Conservation (phyloP, 2,113 vertebrate genomes). For the Dryoscopus gambensis region DNA sequence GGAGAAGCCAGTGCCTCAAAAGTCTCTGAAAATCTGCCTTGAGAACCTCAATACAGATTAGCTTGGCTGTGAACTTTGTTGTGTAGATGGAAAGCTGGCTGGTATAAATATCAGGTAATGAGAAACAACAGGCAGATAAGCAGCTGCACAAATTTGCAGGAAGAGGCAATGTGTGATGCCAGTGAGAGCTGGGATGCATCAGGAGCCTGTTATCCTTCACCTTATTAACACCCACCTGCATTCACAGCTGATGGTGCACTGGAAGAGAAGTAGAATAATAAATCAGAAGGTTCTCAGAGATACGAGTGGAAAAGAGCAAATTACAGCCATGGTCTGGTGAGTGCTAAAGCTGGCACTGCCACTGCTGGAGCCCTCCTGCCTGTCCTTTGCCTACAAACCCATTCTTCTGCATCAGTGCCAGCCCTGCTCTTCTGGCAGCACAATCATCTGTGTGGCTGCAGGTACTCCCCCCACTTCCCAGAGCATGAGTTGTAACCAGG, state of each 20-base stretch:
- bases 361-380: not conserved
- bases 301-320: not conserved
- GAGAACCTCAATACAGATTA: conserved; percentile 2
- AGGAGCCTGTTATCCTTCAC: not conserved
- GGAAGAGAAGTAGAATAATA: not conserved
- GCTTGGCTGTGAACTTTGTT: conserved; percentile 5
- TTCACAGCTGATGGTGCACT: not conserved
- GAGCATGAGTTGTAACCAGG: not conserved
- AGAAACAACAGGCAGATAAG: conserved; percentile 32
- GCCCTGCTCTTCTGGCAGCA: not conserved
- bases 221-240: not conserved
- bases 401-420: rapidly evolving
- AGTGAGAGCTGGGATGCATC: not conserved
- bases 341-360: not conserved
- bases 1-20: not conserved
- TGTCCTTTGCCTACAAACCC: not conserved
- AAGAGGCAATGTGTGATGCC: not conserved
- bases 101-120: conserved; percentile 22
- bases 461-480: not conserved
- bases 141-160: not conserved
- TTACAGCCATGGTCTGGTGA: not conserved
- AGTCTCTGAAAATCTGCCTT: not conserved
- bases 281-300: not conserved
- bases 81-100: not conserved
- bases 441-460: not conserved